Evolutionary conservation across 2,113 vertebrate species (phyloP).

Genomic region (Pachypanchax playfairii): DNA sequence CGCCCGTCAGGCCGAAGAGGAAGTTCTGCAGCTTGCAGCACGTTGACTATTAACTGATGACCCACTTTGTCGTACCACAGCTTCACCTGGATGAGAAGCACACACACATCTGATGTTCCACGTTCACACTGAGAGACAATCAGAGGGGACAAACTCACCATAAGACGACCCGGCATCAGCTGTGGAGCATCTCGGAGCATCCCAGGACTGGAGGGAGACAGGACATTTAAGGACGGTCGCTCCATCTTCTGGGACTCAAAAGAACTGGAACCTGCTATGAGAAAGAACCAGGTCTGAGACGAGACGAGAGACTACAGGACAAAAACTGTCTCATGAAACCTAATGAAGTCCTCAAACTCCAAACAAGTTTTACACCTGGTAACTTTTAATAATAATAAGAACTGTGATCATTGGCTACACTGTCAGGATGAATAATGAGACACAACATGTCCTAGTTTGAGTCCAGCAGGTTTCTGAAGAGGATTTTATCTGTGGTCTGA

Average conservation of each 20-base stretch:
- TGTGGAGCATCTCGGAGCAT: constrained; percentile 91
- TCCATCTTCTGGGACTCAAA: constrained; percentile 99
- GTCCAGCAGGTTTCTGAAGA: too few species aligned
- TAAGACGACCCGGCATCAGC: constrained; percentile 92
- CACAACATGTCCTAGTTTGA: constrained; percentile 19
- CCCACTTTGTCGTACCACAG: constrained; percentile 98
- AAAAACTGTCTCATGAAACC: neutral
- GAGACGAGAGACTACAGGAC: neutral
- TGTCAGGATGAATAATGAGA: constrained; percentile 35
- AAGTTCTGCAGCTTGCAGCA: constrained; percentile 92
- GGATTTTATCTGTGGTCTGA: too few species aligned
- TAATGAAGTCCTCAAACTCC: neutral
- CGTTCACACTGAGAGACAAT: neutral
- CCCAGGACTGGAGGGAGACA: constrained; percentile 95
- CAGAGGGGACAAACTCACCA: constrained; percentile 80
- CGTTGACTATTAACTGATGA: constrained; percentile 96
- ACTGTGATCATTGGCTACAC: too few species aligned
- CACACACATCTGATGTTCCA: constrained; percentile 2
- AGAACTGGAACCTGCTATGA: constrained; percentile 93
- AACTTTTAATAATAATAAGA: neutral
- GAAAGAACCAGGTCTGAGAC: neutral
- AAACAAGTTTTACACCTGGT: neutral
- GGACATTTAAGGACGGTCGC: constrained; percentile 94
- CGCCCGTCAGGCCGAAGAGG: constrained; percentile 89
- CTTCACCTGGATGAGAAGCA: constrained; percentile 84